Evolutionary conservation across 2,113 vertebrate genomes (phyloP).

Genomic region (Nycticryphes semicollaris): DNA sequence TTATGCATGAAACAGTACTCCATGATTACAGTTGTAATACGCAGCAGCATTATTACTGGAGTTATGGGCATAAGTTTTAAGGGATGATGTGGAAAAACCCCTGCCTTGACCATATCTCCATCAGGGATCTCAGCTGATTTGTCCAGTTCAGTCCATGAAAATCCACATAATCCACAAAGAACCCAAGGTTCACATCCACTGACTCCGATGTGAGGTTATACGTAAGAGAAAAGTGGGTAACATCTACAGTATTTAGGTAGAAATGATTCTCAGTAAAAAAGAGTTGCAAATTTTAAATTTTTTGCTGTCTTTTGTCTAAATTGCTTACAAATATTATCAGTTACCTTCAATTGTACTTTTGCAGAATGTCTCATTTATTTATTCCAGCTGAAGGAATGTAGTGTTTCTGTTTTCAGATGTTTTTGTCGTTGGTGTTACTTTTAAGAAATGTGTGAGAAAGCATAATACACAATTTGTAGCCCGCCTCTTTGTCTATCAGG

Average conservation of each 20-base stretch:
- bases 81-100: not conserved
- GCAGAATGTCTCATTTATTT: not conserved
- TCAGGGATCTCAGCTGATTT: conserved; percentile 46
- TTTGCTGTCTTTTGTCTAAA: not conserved
- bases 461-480: too few relatives aligned
- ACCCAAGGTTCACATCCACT: conserved; percentile 70
- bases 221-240: conserved; percentile 72
- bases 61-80: not conserved
- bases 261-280: not conserved
- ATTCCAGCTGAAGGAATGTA: not conserved
- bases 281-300: not conserved
- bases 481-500: too few relatives aligned
- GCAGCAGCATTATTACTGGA: not conserved
- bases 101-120: not conserved
- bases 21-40: not conserved
- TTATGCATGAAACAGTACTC: not conserved
- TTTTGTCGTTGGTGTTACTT: not conserved
- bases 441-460: not conserved
- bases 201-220: conserved; percentile 79
- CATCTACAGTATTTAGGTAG: not conserved
- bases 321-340: not conserved
- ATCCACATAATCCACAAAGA: conserved; percentile 17
- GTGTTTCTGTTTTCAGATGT: not conserved
- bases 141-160: conserved; percentile 54
- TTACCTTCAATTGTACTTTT: not conserved